Base-by-base conservation (phyloP, 1,140 invertebrate species). In the Ephestia elutella region DNA sequence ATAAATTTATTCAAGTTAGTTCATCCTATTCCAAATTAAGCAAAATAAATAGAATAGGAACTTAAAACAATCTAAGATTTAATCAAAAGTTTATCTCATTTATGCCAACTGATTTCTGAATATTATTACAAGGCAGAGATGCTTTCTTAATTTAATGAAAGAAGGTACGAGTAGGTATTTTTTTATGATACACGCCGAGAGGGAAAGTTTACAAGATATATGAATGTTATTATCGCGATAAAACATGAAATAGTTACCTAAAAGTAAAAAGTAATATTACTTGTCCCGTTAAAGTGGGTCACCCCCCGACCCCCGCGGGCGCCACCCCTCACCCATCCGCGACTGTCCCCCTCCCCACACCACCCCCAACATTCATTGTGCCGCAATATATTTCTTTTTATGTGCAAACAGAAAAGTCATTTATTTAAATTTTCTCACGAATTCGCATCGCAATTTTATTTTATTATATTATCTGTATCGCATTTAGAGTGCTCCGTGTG, bases 361-460 rank as follows among this genome's bases (percentile, higher is more conserved):
- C 73, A 70, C 79, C 81, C 76, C 76, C 77, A 77, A 86, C 82
- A 87, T 85, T 85, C 82, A 86, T 86, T 87, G 83, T 86, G 85
- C 83, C 83, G 85, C 85, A 87, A 87, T 87, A 87, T 87, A 87
- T 86, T 87, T 86, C 82, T 86, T 86, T 87, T 87, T 87, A 87
- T 87, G 85, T 87, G 82, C 85, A 87, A 87, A 87, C 83, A 86
- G 85, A 87, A 87, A 86, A 87, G 85, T 86, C 83, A 87, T 86
- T 86, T 87, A 87, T 87, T 87, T 86, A 87, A 87, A 87, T 85
- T 87, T 87, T 86, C 85, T 87, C 85, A 87, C 85, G 85, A 87
- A 87, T 87, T 86, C 81, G 75, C 82, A 83, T 82, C 77, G 83
- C 82, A 88, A 87, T 88, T 88, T 88, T 82, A 85, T 88, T 86